Base-by-base conservation (phyloP, 2,113 vertebrate species). In the Synodontis membranacea region DNA sequence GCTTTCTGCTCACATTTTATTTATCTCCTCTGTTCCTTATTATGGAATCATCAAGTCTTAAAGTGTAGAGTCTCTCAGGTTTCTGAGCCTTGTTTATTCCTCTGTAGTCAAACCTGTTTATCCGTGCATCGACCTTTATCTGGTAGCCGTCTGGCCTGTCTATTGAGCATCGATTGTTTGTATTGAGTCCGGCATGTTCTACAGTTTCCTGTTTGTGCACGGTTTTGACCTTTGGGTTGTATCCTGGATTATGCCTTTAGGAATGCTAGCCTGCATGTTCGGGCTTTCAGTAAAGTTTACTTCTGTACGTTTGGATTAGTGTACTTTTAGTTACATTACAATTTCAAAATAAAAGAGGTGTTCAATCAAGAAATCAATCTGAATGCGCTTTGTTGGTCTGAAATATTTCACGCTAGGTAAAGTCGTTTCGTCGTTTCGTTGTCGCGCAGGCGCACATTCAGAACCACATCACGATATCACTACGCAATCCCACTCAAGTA, bases 201-300 rank as follows among this genome's bases (percentile, higher is more conserved):
- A 54, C 76, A 79, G 48, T 79, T 80, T 58, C 78, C 78, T 42
- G 52, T 39, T 80, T 25, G 78, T 56, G 58, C 78, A 58, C 2
- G 52, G 34, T 15, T 80, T 80, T 80, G 34, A 80, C 78, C 78
- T 58, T 58, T 80, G 23, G 50, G 52, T 80, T 76, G 25, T 50
- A 76, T 76, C 74, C n/a, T 48, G 74, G 74, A 76, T 50, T 56
- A 80, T 56, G 78, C 50, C 78, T 80, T 78, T 56, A 58, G 34
- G 52, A 79, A 54, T 14, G 19, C 50, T 25, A 4, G 19, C 31
- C 2, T 54, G 50, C n/a, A 31, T 31, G 28, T 31, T 21, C 50
- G 37, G 34, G 9, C 48, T 21, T 54, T 50, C 15, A 37, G 74
- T 31, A 50, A 28, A 50, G 74, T 78, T 31, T 23, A 54, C 19